Evolutionary conservation across 2,888 invertebrate genomes (phyloP).

Genomic region (Chrysolina oricalcia): DNA sequence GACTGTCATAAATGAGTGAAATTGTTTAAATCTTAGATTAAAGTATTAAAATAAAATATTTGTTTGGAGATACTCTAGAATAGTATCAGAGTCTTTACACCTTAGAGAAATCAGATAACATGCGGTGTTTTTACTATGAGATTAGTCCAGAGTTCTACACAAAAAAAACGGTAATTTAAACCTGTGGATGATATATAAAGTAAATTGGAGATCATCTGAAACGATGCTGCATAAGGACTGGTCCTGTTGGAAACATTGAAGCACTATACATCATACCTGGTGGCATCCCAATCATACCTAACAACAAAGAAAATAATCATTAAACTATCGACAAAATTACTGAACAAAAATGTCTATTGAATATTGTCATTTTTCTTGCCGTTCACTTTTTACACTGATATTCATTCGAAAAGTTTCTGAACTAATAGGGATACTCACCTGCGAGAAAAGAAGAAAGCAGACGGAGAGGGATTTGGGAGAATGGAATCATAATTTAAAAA

Average conservation of each 20-base stretch:
- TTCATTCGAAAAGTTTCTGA: constrained; percentile 41
- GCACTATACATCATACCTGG: constrained; percentile 71
- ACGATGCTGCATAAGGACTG: constrained; percentile 84
- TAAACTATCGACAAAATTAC: constrained; percentile 28
- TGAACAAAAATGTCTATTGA: constrained; percentile 46
- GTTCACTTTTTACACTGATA: constrained; percentile 37
- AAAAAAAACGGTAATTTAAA: constrained; percentile 59
- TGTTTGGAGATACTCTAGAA: neutral
- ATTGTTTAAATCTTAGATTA: constrained; percentile 25
- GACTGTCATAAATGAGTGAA: neutral
- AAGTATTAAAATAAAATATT: neutral
- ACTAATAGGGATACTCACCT: constrained; percentile 64
- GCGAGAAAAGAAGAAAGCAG: constrained; percentile 36
- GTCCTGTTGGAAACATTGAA: constrained; percentile 71
- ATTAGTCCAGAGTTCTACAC: constrained; percentile 4
- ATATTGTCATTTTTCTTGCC: constrained; percentile 57
- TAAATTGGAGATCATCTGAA: constrained; percentile 87
- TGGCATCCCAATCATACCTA: constrained; percentile 72
- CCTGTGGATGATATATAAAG: constrained; percentile 74
- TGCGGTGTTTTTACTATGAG: neutral
- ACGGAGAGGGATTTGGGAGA: constrained; percentile 13
- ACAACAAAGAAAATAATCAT: constrained; percentile 59
- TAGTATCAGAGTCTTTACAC: neutral
- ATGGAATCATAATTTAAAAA: neutral
- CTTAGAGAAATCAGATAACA: constrained; percentile 1